These are phyloP conservation scores for Cottoperca gobio DNA, from an alignment of 2,797 vertebrate genomes.

Conservation along the genomic window DNA sequence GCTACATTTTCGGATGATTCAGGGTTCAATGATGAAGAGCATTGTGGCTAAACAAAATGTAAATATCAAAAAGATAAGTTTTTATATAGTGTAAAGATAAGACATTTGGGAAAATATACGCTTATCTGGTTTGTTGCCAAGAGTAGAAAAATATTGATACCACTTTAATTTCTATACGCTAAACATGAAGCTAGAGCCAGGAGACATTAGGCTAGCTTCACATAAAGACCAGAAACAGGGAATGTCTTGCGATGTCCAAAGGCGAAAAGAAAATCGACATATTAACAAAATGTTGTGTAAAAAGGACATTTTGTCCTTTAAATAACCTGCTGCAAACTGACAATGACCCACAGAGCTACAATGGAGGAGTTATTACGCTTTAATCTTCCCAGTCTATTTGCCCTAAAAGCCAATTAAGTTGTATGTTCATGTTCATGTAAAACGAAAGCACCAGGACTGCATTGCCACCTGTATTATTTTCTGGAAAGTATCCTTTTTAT, in stretches of 20 bases:
- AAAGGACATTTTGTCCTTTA: not conserved
- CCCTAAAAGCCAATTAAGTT: not conserved
- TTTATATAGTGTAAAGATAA: no score
- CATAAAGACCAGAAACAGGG: not conserved
- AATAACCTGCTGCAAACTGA: not conserved
- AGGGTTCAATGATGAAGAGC: not conserved
- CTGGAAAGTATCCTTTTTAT: not conserved
- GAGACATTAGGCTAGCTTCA: not conserved
- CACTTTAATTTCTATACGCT: not conserved
- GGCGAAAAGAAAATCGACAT: not conserved
- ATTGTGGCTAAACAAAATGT: not conserved
- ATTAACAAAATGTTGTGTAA: not conserved
- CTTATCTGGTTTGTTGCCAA: not conserved
- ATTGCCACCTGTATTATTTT: not conserved
- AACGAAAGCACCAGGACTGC: not conserved
- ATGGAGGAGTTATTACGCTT: not conserved
- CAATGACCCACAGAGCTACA: not conserved
- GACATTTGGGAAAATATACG: no score
- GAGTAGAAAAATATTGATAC: no score
- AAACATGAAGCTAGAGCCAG: not conserved
- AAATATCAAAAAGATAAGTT: not conserved
- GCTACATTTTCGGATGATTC: not conserved
- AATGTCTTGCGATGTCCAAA: no score
- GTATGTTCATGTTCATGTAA: constrained; percentile 12
- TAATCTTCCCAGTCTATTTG: not conserved